Evolutionary conservation across 2,888 invertebrate genomes (phyloP).

Genomic region (Sisyra nigra): DNA sequence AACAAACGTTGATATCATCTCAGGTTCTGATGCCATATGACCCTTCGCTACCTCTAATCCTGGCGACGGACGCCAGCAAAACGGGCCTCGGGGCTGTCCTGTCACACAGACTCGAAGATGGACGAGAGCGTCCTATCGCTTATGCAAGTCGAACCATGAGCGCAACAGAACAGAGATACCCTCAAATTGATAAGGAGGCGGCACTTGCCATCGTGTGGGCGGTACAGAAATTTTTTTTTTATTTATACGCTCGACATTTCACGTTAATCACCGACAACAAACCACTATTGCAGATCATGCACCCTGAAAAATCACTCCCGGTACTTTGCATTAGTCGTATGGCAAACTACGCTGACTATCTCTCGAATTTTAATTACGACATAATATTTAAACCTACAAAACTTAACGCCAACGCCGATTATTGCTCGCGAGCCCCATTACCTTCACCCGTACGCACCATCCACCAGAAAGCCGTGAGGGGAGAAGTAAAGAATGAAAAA

Average conservation of each 20-base stretch:
- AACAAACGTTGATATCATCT: constrained; percentile 7
- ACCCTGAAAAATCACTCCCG: no score
- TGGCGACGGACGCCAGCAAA: not conserved
- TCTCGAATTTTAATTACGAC: constrained; percentile 11
- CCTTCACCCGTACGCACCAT: no score
- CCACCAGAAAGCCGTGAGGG: no score
- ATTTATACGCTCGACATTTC: constrained; percentile 12
- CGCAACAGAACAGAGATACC: constrained; percentile 13
- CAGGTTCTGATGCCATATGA: constrained; percentile 8
- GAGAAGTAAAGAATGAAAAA: no score
- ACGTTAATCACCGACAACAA: constrained; percentile 13
- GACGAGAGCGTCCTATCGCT: constrained; percentile 17
- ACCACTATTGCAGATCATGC: constrained; percentile 13
- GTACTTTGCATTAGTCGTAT: no score
- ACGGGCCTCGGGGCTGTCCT: constrained; percentile 14
- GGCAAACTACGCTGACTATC: constrained; percentile 11
- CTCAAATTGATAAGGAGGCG: constrained; percentile 13
- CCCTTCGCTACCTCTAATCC: constrained; percentile 5
- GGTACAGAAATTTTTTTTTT: constrained; percentile 10
- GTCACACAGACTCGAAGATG: constrained; percentile 15
- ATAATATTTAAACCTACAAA: no score
- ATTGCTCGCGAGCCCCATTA: no score
- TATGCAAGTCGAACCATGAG: constrained; percentile 17
- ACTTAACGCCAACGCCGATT: no score
- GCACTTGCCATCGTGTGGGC: constrained; percentile 11